A percentile compares a stretch with the other conserved stretches of the same genome.
phyloP scores from a whole-genome alignment of 2,888 invertebrate genomes.

The Drosophila borealis region DNA sequence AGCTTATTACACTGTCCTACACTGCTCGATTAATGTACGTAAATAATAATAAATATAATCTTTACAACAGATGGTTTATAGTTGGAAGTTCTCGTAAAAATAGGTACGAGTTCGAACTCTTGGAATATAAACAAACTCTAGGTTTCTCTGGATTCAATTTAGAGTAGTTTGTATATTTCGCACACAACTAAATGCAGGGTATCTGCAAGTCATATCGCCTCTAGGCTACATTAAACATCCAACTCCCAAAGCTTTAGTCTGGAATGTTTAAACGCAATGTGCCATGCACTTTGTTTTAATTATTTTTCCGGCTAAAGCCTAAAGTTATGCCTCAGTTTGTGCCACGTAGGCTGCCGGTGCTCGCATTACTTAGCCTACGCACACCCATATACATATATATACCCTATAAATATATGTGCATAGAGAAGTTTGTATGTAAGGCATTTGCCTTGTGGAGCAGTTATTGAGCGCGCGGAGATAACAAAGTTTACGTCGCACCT shows the following conservation, averaged over 20 bases:
- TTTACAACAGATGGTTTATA: no score
- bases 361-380: conserved; percentile 16
- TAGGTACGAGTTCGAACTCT: not conserved
- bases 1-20: not conserved
- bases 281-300: conserved; percentile 42
- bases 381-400: not conserved
- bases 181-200: conserved; percentile 1
- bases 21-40: not conserved
- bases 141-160: not conserved
- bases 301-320: conserved; percentile 59
- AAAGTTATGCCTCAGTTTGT: conserved; percentile 69
- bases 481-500: conserved; percentile 51
- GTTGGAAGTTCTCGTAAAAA: no score
- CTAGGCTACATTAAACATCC: not conserved
- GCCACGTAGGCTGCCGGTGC: conserved; percentile 19
- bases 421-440: conserved; percentile 7
- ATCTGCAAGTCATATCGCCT: not conserved
- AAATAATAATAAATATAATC: no score
- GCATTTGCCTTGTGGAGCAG: conserved; percentile 14
- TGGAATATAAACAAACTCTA: not conserved
- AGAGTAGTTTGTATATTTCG: not conserved
- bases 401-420: not conserved
- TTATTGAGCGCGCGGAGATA: conserved; percentile 42
- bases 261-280: conserved; percentile 22
- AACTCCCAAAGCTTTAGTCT: conserved; percentile 16